Evolutionary conservation across 1,140 invertebrate species (phyloP).

Genomic region (Drosophila gunungcola): DNA sequence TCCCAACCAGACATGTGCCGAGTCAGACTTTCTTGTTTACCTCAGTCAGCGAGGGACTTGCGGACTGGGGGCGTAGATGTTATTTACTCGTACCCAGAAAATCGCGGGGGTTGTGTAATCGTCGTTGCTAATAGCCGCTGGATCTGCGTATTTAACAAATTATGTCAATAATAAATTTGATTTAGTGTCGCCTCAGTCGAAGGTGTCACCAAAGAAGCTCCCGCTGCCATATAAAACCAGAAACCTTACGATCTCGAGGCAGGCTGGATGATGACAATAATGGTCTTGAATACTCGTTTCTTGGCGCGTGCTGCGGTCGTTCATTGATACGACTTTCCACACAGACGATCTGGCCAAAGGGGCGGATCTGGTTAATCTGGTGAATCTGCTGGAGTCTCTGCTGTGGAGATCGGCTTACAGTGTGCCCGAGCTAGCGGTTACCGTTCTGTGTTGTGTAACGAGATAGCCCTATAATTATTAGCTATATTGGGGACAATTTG

Average conservation of each 20-base stretch:
- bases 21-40: constrained; percentile 36
- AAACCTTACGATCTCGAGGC: constrained; percentile 31
- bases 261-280: constrained; percentile 14
- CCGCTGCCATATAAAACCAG: constrained; percentile 30
- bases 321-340: constrained; percentile 48
- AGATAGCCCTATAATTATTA: not conserved
- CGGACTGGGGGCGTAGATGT: constrained; percentile 11
- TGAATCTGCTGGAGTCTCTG: not conserved
- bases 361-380: constrained; percentile 63
- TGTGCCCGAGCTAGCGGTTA: constrained; percentile 6
- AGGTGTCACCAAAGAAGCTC: constrained; percentile 25
- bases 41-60: not conserved
- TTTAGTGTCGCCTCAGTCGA: constrained; percentile 26
- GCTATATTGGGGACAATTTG: not conserved
- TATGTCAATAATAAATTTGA: constrained; percentile 55
- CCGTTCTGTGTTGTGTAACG: not conserved
- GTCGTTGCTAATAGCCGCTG: constrained; percentile 10
- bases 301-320: constrained; percentile 61
- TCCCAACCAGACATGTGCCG: constrained; percentile 7
- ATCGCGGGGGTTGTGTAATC: constrained; percentile 42
- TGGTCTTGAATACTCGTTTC: constrained; percentile 31
- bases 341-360: constrained; percentile 30
- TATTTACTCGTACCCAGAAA: constrained; percentile 32
- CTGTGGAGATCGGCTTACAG: constrained; percentile 34
- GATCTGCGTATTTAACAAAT: constrained; percentile 48